Evolutionary conservation across 2,797 vertebrate species (phyloP), one percentile per base, ranked within the genome.

Genomic region (Euphonia xanthogaster): DNA sequence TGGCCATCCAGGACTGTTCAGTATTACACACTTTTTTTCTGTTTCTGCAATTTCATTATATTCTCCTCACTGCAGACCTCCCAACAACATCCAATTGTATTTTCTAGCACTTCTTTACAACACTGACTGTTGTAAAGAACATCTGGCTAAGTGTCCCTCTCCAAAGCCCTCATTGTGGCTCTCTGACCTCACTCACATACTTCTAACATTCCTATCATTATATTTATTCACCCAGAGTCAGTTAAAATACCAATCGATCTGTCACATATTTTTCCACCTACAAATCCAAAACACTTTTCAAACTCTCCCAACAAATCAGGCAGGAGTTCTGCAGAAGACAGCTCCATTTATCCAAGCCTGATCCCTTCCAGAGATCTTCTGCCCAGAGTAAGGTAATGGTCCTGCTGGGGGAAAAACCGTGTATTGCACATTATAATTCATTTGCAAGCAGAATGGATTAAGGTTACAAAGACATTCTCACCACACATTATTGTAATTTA

Each of bases 41-140:
- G 10, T 66, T 90, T 65, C 76, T 85, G 48, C 1, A 0, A 81
- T 44, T 93, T 74, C 42, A 55, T 71, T 8, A 57, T 48, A 54
- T 51, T 82, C 14, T 80, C 37, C 68, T 63, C 72, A 75, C n/a
- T 72, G n/a, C 35, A 72, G 53, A 57, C 28, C 72, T 94, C 78
- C 10, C 45, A 94, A 94, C 95, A 97, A 94, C 61, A 80, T 75
- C 25, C 72, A 88, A 91, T 96, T 97, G 94, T 95, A 94, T 57
- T 54, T 80, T 58, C 39, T 48, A 88, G 57, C 50, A 77, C 83
- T 86, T 91, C 85, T 94, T 57, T 71, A 39, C 57, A 45, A 79
- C 45, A n/a, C 16, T 85, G 48, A 70, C 77, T 72, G 68, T 35
- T 88, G 58, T 61, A 48, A 88, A 80, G 85, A 77, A 94, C 93